Evolutionary conservation across 2,113 vertebrate genomes (phyloP), one percentile per base, ranked within the genome.

Genomic region (Apodemus sylvaticus): DNA sequence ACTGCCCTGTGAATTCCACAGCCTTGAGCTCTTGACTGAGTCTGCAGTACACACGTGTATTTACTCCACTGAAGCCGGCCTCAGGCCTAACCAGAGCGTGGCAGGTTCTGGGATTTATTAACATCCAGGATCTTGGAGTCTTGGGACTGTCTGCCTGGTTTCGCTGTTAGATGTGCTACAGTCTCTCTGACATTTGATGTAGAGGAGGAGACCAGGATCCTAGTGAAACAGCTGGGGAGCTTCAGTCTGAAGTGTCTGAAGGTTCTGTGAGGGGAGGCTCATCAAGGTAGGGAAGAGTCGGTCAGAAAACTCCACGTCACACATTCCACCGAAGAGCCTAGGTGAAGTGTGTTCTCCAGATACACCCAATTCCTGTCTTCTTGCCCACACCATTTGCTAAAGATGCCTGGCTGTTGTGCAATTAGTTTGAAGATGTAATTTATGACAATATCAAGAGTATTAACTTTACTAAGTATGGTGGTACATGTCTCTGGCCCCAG

Each of bases 161-260:
- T 73, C 42, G n/a, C 22, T 42, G 5, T 68, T 42, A 17, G 81
- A 77, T 5, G 74, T 87, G 29, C 26, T 86, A 22, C 42, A 85
- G 45, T 68, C 36, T 95, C 60, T 91, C 55, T 93, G 90, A 66
- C 19, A 70, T 12, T 64, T 53, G 62, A 20, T 79, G n/a, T 91
- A 86, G 9, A 93, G 36, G 55, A 39, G 22, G 36, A 26, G 53
- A 82, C 6, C 17, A 58, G 31, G 51, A 36, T 68, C 2, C 1
- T 8, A 24, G 36, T 85, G 55, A 74, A 55, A 22, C 31, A 94
- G 53, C 51, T 62, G n/a, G 77, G 71, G 70, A 79, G 74, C 64
- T 39, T 70, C 36, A 89, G n/a, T 48, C 31, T 36, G 60, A 85
- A 85, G 13, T 17, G 26, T 58, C 48, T 70, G 88, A 48, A 64